Evolutionary conservation across 30 jellyfish, hydroid and myxozoan species (phyloP).

Genomic region (Catostylus mosaicus): DNA sequence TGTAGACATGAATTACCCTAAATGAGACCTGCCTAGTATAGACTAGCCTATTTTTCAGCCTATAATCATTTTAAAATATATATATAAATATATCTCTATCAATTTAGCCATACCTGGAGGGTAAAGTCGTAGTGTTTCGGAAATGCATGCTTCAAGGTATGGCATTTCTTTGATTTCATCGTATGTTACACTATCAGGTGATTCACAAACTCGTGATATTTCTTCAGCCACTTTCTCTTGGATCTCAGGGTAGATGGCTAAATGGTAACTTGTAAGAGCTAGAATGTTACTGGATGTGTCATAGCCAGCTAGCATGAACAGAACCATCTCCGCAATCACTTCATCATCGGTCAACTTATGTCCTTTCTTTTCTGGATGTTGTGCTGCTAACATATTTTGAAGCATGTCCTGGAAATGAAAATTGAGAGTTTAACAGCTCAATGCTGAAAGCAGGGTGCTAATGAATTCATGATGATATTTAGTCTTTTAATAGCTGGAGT

Average conservation of each 20-base stretch:
- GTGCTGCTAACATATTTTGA: conserved; percentile 73
- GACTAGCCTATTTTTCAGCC: too few relatives aligned
- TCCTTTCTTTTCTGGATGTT: conserved; percentile 65
- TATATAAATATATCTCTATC: background rate
- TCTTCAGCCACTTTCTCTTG: conserved; percentile 65
- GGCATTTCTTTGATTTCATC: conserved; percentile 58
- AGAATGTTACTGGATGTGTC: conserved; percentile 66
- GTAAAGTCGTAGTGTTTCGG: conserved; percentile 66
- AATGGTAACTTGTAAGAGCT: conserved; percentile 38
- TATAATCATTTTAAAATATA: background rate
- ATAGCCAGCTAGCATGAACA: conserved; percentile 70
- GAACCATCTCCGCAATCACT: conserved; percentile 59
- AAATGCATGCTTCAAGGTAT: conserved; percentile 73
- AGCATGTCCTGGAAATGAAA: too few relatives aligned
- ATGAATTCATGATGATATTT: too few relatives aligned
- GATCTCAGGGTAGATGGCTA: conserved; percentile 65
- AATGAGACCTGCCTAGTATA: too few relatives aligned
- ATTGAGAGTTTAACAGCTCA: too few relatives aligned
- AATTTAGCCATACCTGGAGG: conserved; percentile 76
- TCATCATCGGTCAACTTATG: conserved; percentile 63
- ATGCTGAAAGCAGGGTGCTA: too few relatives aligned
- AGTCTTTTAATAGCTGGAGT: too few relatives aligned
- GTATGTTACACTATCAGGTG: conserved; percentile 36
- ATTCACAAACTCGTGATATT: conserved; percentile 33
- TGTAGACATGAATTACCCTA: too few relatives aligned